Evolutionary conservation across 2,113 vertebrate genomes (phyloP), one percentile per base, ranked within the genome.

Genomic region (Centrocercus urophasianus): DNA sequence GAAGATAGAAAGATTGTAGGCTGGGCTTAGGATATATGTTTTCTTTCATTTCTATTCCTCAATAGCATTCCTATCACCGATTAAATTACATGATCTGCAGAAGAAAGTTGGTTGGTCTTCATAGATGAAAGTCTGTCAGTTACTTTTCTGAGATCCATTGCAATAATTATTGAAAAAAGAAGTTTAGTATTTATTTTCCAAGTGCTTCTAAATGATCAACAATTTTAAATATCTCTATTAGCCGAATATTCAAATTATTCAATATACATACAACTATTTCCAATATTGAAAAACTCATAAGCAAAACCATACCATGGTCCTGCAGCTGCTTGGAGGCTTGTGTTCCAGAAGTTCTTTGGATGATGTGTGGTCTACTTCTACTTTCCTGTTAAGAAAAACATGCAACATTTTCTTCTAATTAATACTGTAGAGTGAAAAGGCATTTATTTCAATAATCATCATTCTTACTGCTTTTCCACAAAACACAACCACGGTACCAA

Each of bases 331-430:
- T 93, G 66, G 93, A 96, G 70, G 89, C 88, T 77, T 96, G 96
- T 77, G 94, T 92, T 50, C 96, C 97, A 0, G 96, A 90, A 59
- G 86, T 96, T 97, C 97, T 98, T 96, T 98, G 97, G 86, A 98
- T 98, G 43, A 98, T 75, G 52, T 98, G 98, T 43, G 97, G 98
- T 57, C 97, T 97, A 32, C 98, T 97, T 96, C 95, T 95, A 89
- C 93, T 97, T 95, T 97, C 97, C 98, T 98, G 94, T 38, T 91
- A 96, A 74, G 40, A 93, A 92, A 96, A 92, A 96, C 12, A 65
- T 4, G 14, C 69, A 60, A 71, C 11, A 71, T 83, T 66, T 75
- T 87, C 47, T 93, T 76, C 16, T 72, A 74, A 71, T 84, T 64
- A 94, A 52, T 57, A 61, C 69, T 13, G 28, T 63, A 69, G 92